These are phyloP conservation scores for Acanthosepion pharaonis DNA, from an alignment of 2,888 invertebrate species.

Conservation along the genomic window DNA sequence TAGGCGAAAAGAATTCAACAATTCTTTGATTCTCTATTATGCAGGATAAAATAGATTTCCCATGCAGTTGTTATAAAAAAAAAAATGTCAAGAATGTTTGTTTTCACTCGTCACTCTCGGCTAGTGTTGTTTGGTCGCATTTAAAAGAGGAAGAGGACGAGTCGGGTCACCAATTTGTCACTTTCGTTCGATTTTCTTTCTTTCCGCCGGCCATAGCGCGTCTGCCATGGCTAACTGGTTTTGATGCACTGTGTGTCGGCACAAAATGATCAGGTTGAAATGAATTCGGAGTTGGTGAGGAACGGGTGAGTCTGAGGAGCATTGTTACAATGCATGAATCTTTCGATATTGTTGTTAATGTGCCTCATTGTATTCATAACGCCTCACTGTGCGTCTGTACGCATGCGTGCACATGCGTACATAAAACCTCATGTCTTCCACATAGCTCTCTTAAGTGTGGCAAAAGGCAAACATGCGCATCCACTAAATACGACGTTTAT, in stretches of 20 bases:
- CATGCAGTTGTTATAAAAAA: too few species aligned
- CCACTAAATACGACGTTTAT: too few species aligned
- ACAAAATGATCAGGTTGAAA: background rate
- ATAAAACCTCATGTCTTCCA: too few species aligned
- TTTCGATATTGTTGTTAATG: background rate
- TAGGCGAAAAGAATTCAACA: too few species aligned
- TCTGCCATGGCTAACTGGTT: background rate
- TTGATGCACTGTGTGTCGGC: too few species aligned
- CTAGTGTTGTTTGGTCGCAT: background rate
- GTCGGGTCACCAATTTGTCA: background rate
- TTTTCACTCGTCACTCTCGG: too few species aligned
- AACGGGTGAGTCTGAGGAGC: background rate
- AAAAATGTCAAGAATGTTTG: too few species aligned
- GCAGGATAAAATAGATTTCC: too few species aligned
- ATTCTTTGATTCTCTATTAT: too few species aligned
- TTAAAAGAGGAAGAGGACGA: background rate
- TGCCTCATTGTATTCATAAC: background rate
- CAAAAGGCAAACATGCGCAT: too few species aligned
- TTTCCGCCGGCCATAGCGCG: background rate
- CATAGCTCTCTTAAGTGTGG: too few species aligned
- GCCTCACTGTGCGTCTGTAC: background rate
- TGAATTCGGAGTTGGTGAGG: background rate
- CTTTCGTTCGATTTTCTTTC: background rate
- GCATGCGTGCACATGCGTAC: background rate
- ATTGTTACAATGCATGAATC: background rate